Base-by-base conservation (phyloP, 2,888 invertebrate genomes). In the Gandaritis pyraliata region DNA sequence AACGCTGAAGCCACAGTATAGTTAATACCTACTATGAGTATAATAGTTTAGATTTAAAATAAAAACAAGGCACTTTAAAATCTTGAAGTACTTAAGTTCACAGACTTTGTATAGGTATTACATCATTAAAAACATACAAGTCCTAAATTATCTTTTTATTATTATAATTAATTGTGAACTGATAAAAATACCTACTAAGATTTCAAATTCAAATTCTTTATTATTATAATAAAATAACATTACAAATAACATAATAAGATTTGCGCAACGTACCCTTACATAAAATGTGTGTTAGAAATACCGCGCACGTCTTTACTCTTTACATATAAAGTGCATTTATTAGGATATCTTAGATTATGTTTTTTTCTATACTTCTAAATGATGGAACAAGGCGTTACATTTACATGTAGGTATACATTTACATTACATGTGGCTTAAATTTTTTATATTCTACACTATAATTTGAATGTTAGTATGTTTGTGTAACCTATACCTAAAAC, bases 1-100 rank as follows among this genome's bases (percentile, higher is more conserved):
- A 52, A 46, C 63, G 54, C 66, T 58, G 54, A 11, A 30, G 39
- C 15, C 53, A 67, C 59, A 47, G 33, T 30, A 2, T 43, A 41
- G 33, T 12, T 11, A 48, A 46, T 30, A 38, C 38, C 16, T n/a
- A 12, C 16, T 18, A 12, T 12, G 23, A 29, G 45, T 46, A 18
- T 29, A 23, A 12, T 46, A 23, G 15, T 41, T 41, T 33, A 33
- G 23, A 23, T 23, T 23, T 23, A 3, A n/a, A 33, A 15, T 15
- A 15, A 41, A 15, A 41, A 13, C 41, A 41, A 13, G 41, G 8
- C 15, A 11, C 7, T 41, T 41, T 7, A 41, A 2, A 41, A 13
- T 41, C 13, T 41, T 15, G 41, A 41, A 8, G 7, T 13, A n/a
- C 12, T n/a, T n/a, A n/a, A 38, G n/a, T n/a, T 8, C n/a, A 38